Base-by-base conservation (phyloP, 2,797 vertebrate species). In the Eulemur rubriventer region DNA sequence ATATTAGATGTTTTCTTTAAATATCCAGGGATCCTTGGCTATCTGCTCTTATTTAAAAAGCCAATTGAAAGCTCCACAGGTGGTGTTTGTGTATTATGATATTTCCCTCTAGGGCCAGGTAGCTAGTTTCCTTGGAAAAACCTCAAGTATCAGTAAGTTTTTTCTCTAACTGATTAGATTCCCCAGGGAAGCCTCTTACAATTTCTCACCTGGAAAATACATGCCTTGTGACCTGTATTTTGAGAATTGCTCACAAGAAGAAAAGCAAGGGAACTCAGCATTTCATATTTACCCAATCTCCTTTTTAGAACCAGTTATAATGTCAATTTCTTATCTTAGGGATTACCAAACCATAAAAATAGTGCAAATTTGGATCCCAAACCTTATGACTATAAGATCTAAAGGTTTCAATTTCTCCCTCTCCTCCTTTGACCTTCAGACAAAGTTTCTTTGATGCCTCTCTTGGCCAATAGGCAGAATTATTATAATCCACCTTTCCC, bases 81-180 rank as follows among this genome's bases (percentile, higher is more conserved):
- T 75, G 1, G 18, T 48, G 13, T 17, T 91, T 75, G 52, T 35
- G 30, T 67, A 94, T 52, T n/a, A 69, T 46, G 50, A 13, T 59
- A 75, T 87, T 86, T 89, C n/a, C 70, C 41, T 81, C 41, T 70
- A 75, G 2, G 13, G 26, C 18, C 52, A 81, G 78, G 30, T 72
- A 88, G 46, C 88, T 95, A 84, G n/a, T 92, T 96, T 88, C 73
- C 88, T 79, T 73, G 22, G 20, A 70, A 78, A 93, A 93, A 26
- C 43, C 43, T 88, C n/a, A 18, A 8, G 11, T n/a, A 80, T 35
- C 33, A 24, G 0, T 80, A 85, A 72, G 16, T 43, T 67, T 65
- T 81, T 91, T 63, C 16, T 76, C 43, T 69, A 76, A 10, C 55
- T 91, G 46, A 16, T 87, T 57, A 81, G 48, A 94, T 63, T 90